Conservation (phyloP, 2,888 invertebrate genomes). For the Temnothorax rugatulus region DNA sequence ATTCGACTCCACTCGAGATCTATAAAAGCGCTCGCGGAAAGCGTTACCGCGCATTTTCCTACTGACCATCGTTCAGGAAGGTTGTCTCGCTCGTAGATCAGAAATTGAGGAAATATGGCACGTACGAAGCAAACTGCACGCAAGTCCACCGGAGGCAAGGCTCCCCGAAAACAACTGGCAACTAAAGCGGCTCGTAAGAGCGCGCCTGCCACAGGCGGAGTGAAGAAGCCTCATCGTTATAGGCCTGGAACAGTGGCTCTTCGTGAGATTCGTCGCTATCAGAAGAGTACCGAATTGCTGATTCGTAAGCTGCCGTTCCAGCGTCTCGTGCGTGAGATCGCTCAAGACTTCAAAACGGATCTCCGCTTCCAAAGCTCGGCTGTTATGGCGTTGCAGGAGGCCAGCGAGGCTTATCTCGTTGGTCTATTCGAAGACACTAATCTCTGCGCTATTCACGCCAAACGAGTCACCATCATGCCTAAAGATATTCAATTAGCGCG, state of each 20-base stretch:
- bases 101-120: constrained; percentile 89
- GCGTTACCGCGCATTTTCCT: not conserved
- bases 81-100: fast-evolving
- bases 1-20: no score
- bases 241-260: constrained; percentile 91
- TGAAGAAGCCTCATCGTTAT: constrained; percentile 95
- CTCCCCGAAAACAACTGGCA: constrained; percentile 96
- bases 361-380: constrained; percentile 91
- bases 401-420: constrained; percentile 89
- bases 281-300: constrained; percentile 91
- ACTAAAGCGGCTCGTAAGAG: constrained; percentile 98
- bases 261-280: constrained; percentile 91
- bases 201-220: constrained; percentile 97
- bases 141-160: constrained; percentile 98
- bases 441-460: constrained; percentile 92
- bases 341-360: constrained; percentile 92
- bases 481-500: constrained; percentile 89
- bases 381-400: constrained; percentile 90
- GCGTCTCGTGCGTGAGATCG: constrained; percentile 91
- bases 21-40: not conserved
- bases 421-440: constrained; percentile 93
- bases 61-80: not conserved
- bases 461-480: constrained; percentile 90
- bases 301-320: constrained; percentile 92
- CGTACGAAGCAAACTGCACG: constrained; percentile 99